phyloP scores from a whole-genome alignment of 2,113 vertebrate species.

The Burhinus bistriatus region DNA sequence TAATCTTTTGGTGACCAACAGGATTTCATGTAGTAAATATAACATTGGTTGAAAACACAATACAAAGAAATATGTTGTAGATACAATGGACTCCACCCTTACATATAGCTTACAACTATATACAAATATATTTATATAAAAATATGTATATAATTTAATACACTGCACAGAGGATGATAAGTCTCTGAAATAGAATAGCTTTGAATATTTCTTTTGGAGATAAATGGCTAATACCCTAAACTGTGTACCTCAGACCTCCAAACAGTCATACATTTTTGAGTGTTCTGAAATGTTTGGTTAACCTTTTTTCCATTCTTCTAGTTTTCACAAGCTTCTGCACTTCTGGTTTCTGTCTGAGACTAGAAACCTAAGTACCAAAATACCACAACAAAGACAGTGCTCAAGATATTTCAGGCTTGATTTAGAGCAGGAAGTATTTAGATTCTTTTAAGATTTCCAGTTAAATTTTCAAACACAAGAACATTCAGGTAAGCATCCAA shows the following conservation, averaged over 20 bases:
- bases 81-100: not conserved
- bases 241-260: not conserved
- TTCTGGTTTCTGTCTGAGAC: conserved; percentile 22
- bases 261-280: not conserved
- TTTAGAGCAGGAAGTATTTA: conserved; percentile 7
- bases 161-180: not conserved
- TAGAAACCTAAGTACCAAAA: conserved; percentile 18
- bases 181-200: not conserved
- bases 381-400: conserved; percentile 12
- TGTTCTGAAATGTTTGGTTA: conserved; percentile 20
- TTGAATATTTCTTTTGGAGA: not conserved
- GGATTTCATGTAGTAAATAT: not conserved
- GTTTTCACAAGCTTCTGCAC: conserved; percentile 4
- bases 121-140: not conserved
- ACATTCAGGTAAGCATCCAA: not conserved
- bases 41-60: not conserved
- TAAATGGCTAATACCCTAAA: not conserved
- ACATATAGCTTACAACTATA: not conserved
- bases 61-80: not conserved
- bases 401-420: conserved; percentile 7
- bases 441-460: not conserved
- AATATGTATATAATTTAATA: not conserved
- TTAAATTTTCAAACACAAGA: not conserved
- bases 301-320: conserved; percentile 3
- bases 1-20: not conserved